phyloP scores from a whole-genome alignment of 2,797 vertebrate genomes.

The Hylomyscus alleni region DNA sequence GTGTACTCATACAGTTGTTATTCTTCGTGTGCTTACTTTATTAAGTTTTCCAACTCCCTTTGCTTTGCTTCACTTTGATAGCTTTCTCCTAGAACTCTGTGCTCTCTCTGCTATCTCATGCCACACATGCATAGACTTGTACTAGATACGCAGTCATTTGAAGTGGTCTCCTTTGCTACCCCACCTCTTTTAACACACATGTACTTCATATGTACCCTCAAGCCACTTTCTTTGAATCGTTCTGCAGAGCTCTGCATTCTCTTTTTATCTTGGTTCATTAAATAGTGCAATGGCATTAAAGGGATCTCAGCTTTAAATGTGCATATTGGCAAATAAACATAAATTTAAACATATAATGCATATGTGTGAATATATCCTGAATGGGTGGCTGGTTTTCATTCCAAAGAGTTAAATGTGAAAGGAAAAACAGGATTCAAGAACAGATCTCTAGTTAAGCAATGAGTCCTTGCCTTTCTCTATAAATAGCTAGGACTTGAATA shows the following conservation, averaged over 20 bases:
- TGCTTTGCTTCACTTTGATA: neutral
- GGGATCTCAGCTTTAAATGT: neutral
- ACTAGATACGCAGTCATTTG: neutral
- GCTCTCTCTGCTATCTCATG: neutral
- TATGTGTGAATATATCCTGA: neutral
- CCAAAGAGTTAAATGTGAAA: constrained; percentile 55
- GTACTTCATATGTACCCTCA: no score
- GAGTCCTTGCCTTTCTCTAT: constrained; percentile 60
- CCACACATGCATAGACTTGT: neutral
- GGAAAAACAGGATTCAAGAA: neutral
- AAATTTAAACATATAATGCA: neutral
- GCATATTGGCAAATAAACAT: constrained; percentile 14
- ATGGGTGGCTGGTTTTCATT: constrained; percentile 46
- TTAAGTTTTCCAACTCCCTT: neutral
- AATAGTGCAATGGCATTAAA: constrained; percentile 32
- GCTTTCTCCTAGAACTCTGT: neutral
- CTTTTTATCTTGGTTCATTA: neutral
- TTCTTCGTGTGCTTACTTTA: neutral
- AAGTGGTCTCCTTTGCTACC: neutral
- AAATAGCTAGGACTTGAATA: constrained; percentile 70
- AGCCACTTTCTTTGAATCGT: neutral
- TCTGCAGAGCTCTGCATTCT: neutral
- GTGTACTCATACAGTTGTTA: neutral
- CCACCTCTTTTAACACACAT: neutral
- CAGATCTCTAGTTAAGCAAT: constrained; percentile 20